Evolutionary conservation across 2,113 vertebrate species (phyloP).

Genomic region (Corythaeola cristata): DNA sequence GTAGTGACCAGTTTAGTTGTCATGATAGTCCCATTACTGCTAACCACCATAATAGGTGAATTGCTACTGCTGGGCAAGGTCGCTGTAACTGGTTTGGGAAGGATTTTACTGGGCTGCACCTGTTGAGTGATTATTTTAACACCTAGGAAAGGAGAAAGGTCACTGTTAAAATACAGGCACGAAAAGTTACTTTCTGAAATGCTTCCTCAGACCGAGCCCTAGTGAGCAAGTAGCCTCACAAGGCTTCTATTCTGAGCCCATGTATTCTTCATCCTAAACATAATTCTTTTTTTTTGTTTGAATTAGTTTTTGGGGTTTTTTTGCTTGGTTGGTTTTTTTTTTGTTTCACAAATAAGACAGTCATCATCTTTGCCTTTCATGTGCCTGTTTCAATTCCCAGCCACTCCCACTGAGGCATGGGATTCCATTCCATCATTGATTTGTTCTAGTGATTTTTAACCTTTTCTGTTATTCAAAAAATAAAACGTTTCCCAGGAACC

Average conservation of each 20-base stretch:
- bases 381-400: slow-evolving; percentile 43
- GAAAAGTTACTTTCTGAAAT: slow-evolving; percentile 58
- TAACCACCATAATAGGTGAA: slow-evolving; percentile 98
- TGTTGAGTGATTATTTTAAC: slow-evolving; percentile 99
- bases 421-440: neutral
- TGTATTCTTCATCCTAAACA: neutral
- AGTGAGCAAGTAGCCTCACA: slow-evolving; percentile 46
- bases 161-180: slow-evolving; percentile 69
- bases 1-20: slow-evolving; percentile 96
- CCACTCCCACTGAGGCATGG: neutral
- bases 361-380: neutral
- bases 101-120: slow-evolving; percentile 98
- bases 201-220: slow-evolving; percentile 43
- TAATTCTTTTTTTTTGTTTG: neutral
- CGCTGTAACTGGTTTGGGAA: slow-evolving; percentile 94
- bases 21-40: slow-evolving; percentile 98
- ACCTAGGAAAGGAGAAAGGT: slow-evolving; percentile 81
- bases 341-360: neutral
- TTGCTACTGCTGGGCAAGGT: slow-evolving; percentile 90
- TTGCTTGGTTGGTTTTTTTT: neutral
- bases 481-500: neutral
- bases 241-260: slow-evolving; percentile 34
- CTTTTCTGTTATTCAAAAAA: neutral
- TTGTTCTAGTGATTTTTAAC: neutral
- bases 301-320: neutral